These are phyloP conservation scores for Marisa cornuarietis DNA, from an alignment of 1,140 invertebrate species.

Conservation along the genomic window DNA sequence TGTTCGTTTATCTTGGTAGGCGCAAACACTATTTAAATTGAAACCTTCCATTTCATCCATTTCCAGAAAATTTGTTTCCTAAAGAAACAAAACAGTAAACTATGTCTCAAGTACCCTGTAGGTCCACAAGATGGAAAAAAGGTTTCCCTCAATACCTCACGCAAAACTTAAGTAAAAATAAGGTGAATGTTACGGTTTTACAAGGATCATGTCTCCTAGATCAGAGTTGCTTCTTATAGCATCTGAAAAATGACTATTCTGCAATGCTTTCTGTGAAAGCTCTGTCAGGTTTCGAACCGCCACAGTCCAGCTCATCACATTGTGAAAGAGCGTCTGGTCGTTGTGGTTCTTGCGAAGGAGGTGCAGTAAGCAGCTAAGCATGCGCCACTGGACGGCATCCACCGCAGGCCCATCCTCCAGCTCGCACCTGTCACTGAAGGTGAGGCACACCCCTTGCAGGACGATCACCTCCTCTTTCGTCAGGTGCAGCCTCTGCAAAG, in stretches of 20 bases:
- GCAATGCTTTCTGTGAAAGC: conserved; percentile 33
- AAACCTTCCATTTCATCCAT: no score
- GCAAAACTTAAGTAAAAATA: background rate
- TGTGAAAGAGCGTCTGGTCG: conserved; percentile 31
- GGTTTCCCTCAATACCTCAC: no score
- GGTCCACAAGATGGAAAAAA: no score
- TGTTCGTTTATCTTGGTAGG: background rate
- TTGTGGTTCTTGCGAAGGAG: conserved; percentile 36
- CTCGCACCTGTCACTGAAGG: conserved; percentile 39
- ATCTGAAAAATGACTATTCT: conserved; percentile 30
- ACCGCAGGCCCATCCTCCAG: conserved; percentile 38
- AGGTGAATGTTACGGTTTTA: background rate
- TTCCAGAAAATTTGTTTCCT: background rate
- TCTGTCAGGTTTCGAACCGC: conserved; percentile 42
- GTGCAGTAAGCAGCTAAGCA: conserved; percentile 42
- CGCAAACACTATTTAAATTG: background rate
- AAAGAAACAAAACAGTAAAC: no score
- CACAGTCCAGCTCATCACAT: conserved; percentile 39
- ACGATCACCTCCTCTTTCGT: conserved; percentile 42
- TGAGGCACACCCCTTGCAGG: conserved; percentile 42
- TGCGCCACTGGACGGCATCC: conserved; percentile 45
- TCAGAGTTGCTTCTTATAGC: conserved; percentile 33
- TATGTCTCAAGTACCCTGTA: no score
- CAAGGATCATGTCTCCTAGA: conserved; percentile 27
- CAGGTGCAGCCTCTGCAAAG: conserved; percentile 37